A percentile compares a stretch with the other conserved stretches of the same genome.
phyloP scores from a whole-genome alignment of 2,888 invertebrate species.

The Blera fallax region DNA sequence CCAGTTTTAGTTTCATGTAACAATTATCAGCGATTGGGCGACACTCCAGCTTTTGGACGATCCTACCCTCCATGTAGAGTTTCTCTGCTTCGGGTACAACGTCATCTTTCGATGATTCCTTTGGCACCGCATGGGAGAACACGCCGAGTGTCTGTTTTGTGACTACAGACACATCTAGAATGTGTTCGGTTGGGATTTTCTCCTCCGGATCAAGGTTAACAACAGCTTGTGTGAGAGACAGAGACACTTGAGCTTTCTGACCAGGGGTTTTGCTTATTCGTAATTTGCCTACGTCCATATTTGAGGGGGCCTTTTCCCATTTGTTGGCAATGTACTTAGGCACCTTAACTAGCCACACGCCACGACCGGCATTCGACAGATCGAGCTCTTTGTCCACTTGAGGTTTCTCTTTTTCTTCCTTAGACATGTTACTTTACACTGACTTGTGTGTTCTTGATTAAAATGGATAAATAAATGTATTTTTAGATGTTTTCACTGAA shows the following conservation, averaged over 20 bases:
- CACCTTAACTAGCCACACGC: conserved; percentile 98
- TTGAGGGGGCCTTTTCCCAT: conserved; percentile 95
- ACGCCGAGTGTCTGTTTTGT: conserved; percentile 96
- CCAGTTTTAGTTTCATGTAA: conserved; percentile 95
- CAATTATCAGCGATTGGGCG: conserved; percentile 92
- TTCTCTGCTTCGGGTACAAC: conserved; percentile 90
- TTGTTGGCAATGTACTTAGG: conserved; percentile 97
- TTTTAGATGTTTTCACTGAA: neutral
- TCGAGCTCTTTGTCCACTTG: conserved; percentile 92
- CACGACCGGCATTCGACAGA: conserved; percentile 92
- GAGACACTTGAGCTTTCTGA: conserved; percentile 93
- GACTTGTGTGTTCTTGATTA: neutral
- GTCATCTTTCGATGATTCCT: conserved; percentile 82
- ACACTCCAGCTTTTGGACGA: conserved; percentile 98
- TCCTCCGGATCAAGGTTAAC: conserved; percentile 90
- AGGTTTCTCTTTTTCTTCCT: conserved; percentile 79
- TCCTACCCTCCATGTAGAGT: conserved; percentile 94
- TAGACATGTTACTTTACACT: conserved; percentile 77
- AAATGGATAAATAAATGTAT: neutral
- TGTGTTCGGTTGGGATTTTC: conserved; percentile 95
- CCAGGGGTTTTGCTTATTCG: conserved; percentile 91
- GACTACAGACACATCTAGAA: conserved; percentile 94
- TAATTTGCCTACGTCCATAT: conserved; percentile 96
- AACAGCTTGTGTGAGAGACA: conserved; percentile 91
- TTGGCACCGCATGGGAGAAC: conserved; percentile 90